A percentile compares a stretch with the other conserved stretches of the same genome.
Evolutionary conservation across 2,888 invertebrate genomes (phyloP).

Genomic region (Ophion ellenae): DNA sequence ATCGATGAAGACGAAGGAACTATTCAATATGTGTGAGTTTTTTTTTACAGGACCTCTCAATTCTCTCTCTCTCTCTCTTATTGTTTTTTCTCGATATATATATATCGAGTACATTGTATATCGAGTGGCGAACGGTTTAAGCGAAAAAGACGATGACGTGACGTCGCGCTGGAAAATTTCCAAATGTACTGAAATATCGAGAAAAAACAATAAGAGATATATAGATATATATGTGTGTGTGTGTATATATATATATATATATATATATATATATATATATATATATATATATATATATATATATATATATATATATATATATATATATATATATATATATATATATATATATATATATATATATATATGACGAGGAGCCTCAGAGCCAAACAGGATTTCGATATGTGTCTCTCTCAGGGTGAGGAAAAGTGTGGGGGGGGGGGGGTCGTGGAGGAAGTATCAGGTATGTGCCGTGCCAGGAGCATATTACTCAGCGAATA

Average conservation of each 20-base stretch:
- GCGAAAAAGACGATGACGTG: constrained; percentile 74
- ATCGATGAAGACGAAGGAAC: constrained; percentile 48
- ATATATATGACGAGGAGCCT: background rate
- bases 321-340: no score
- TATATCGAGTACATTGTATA: constrained; percentile 70
- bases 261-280: no score
- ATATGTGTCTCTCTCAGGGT: constrained; percentile 17
- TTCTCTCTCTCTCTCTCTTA: constrained; percentile 36
- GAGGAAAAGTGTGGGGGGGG: background rate
- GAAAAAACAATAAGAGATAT: no score
- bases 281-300: no score
- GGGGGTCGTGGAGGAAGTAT: background rate
- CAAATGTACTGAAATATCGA: no score
- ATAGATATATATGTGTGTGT: no score
- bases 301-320: no score
- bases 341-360: no score
- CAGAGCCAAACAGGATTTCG: constrained; percentile 4
- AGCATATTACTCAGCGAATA: constrained; percentile 32
- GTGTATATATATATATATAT: no score
- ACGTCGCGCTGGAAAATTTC: constrained; percentile 78
- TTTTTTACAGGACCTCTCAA: constrained; percentile 65
- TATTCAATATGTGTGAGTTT: constrained; percentile 69
- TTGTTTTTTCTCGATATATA: constrained; percentile 68
- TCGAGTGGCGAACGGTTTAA: constrained; percentile 31
- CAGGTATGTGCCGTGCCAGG: constrained; percentile 9